Base-by-base conservation (phyloP, 30 jellyfish, hydroid and myxozoan species). In the Aurelia sp. region DNA sequence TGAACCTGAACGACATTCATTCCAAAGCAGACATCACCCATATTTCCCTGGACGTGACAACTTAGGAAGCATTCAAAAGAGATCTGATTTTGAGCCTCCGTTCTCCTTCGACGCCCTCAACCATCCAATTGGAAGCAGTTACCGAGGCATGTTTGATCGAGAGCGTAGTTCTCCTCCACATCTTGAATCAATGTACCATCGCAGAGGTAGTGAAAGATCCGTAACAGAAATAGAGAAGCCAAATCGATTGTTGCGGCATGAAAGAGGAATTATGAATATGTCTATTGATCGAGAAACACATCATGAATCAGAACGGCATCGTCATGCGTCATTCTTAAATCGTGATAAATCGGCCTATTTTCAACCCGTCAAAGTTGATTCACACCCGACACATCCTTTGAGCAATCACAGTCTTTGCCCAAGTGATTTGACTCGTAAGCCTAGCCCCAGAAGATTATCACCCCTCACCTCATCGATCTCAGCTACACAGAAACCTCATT, bases 141-240 rank as follows among this genome's bases (percentile, higher is more conserved):
- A 69, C 63, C 92, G 76, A 33, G 80, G 86, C 59, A 11, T 82
- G 86, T 82, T 82, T 58, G 92, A 71, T 44, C 55, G 92, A 19
- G 92, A 82, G 35, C 73, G 92, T 13, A 82, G 92, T 67, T 82
- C 92, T 59, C 92, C 92, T 20, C 92, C 92, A 23, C 92, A 82
- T 82, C 86, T 82, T 10, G 92, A 82, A 37, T 66, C 92, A 16
- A 71, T 82, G 64, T 82, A 66, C 57, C 84, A 74, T 22, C 92
- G 92, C 73, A 62, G 92, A 82, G 82, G 74, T 52, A 71, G 80
- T 21, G 92, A 82, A 18, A 52, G 85, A 60, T 15, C 86, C 5
- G 74, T 40, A 47, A 10, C 92, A 9, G 92, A 82, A 17, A 31
- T 82, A 3, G 92, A 82, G 44, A 82, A 82, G 65, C 74, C 73